Conservation (phyloP, 2,888 invertebrate species). For the Pomacea canaliculata region DNA sequence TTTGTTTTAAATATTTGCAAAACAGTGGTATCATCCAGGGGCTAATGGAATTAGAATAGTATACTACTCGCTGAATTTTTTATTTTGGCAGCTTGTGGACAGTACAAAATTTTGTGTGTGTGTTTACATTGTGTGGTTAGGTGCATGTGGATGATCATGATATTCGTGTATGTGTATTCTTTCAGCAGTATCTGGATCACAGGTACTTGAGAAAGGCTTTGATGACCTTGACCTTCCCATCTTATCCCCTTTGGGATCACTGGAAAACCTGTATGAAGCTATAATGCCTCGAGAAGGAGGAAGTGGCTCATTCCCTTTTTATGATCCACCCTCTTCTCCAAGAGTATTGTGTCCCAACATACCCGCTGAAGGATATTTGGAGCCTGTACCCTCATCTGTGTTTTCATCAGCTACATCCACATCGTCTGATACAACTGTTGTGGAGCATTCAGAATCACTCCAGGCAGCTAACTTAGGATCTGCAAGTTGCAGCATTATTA, state of each 20-base stretch:
- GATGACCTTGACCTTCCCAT: constrained; percentile 51
- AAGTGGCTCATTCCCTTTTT: constrained; percentile 35
- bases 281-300: constrained; percentile 49
- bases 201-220: constrained; percentile 37
- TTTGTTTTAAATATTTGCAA: too few species aligned
- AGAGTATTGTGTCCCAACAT: constrained; percentile 35
- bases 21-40: too few species aligned
- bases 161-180: not conserved
- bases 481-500: constrained; percentile 12
- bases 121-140: too few species aligned
- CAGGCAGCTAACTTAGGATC: too few species aligned
- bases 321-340: constrained; percentile 40
- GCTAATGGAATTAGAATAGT: too few species aligned
- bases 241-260: constrained; percentile 56
- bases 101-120: too few species aligned
- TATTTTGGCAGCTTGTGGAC: too few species aligned
- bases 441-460: too few species aligned
- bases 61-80: too few species aligned
- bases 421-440: too few species aligned
- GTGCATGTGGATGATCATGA: too few species aligned
- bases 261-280: constrained; percentile 62
- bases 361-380: constrained; percentile 56
- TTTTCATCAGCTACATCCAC: too few species aligned
- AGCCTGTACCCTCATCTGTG: constrained; percentile 45
- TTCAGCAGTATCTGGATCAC: constrained; percentile 44